Conservation (phyloP, 2,797 vertebrate species). For the Xiphophorus birchmanni region DNA sequence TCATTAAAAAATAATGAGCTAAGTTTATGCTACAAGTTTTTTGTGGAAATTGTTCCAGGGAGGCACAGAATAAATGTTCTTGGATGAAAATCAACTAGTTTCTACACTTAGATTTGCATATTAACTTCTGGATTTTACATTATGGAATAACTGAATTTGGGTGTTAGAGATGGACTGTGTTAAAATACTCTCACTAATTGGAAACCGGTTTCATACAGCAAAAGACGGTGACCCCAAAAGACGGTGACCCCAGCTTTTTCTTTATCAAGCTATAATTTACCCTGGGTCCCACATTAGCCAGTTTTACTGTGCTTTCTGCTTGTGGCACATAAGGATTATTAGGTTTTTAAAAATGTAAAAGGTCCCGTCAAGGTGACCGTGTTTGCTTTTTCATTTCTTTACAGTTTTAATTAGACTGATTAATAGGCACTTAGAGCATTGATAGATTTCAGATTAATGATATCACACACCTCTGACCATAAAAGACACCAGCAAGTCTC, state of each 20-base stretch:
- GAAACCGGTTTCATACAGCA: slow-evolving; percentile 20
- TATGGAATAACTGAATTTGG: slow-evolving; percentile 8
- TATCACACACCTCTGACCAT: slow-evolving; percentile 17
- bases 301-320: slow-evolving; percentile 57
- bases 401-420: slow-evolving; percentile 50
- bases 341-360: slow-evolving; percentile 60
- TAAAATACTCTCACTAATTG: slow-evolving; percentile 12
- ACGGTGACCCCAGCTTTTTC: slow-evolving; percentile 8
- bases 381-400: slow-evolving; percentile 50
- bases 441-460: slow-evolving; percentile 18
- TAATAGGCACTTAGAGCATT: slow-evolving; percentile 45
- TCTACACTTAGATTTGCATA: neutral
- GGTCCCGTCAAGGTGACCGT: slow-evolving; percentile 39
- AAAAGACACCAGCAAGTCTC: slow-evolving; percentile 3
- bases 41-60: slow-evolving; percentile 2
- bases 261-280: slow-evolving; percentile 53
- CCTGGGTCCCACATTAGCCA: slow-evolving; percentile 38
- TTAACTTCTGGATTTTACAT: neutral
- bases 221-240: slow-evolving; percentile 1
- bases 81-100: slow-evolving; percentile 3
- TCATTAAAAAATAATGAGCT: neutral
- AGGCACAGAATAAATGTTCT: neutral
- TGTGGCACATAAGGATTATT: slow-evolving; percentile 43
- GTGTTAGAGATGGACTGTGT: slow-evolving; percentile 18
- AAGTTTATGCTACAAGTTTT: slow-evolving; percentile 10